phyloP scores from a whole-genome alignment of 2,113 vertebrate species.

The Phalacrocorax brasilianus region DNA sequence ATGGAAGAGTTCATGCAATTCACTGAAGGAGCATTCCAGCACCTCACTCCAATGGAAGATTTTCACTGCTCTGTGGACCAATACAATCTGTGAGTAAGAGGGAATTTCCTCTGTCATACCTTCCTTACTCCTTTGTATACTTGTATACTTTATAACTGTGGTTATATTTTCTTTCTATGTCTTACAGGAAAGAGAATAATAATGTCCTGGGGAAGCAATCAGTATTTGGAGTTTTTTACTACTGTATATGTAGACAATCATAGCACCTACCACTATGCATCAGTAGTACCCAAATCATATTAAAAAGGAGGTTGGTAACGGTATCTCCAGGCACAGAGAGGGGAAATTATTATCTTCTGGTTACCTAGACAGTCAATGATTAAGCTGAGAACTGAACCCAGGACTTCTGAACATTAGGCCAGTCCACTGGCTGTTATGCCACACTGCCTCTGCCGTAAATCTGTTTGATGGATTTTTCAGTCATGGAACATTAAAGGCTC shows the following conservation, averaged over 20 bases:
- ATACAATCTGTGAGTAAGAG: not conserved
- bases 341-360: constrained; percentile 25
- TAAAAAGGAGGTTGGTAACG: not conserved
- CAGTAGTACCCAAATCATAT: not conserved
- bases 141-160: not conserved
- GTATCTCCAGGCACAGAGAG: not conserved
- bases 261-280: not conserved
- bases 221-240: not conserved
- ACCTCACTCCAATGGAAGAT: not conserved
- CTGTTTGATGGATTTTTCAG: constrained; percentile 56
- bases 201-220: not conserved
- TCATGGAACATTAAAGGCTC: constrained; percentile 61
- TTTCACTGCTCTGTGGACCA: not conserved
- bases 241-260: not conserved
- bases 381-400: constrained; percentile 40
- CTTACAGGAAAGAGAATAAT: not conserved
- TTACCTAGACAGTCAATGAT: constrained; percentile 50
- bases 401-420: constrained; percentile 25
- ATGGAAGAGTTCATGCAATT: not conserved
- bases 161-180: not conserved
- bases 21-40: not conserved
- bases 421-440: constrained; percentile 43
- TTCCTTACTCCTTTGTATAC: not conserved
- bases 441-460: constrained; percentile 42
- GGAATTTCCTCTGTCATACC: not conserved